Percentiles rank a stretch among this genome's conserved stretches.
Conservation (phyloP, 1,140 invertebrate species). For the Amyelois transitella region DNA sequence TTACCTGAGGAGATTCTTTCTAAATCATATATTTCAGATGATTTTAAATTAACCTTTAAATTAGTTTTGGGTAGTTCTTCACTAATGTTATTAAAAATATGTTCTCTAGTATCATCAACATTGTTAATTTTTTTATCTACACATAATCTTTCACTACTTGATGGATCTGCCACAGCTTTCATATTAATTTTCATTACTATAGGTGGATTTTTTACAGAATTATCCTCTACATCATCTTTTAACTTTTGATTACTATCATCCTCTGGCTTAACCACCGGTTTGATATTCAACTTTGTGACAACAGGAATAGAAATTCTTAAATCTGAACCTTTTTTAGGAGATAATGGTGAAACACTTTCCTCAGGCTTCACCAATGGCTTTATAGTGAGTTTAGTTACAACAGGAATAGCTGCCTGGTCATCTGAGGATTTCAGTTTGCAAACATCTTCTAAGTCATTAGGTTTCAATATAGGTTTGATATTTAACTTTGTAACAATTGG, state of each 20-base stretch:
- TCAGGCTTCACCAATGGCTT: constrained; percentile 54
- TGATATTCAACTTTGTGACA: constrained; percentile 62
- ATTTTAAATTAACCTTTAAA: constrained; percentile 37
- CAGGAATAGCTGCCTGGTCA: constrained; percentile 44
- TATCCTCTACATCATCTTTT: constrained; percentile 37
- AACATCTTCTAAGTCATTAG: constrained; percentile 34
- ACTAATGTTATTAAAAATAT: constrained; percentile 35
- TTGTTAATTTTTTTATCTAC: constrained; percentile 12
- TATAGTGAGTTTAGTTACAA: constrained; percentile 58
- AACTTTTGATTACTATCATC: constrained; percentile 24
- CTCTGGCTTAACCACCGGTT: constrained; percentile 49
- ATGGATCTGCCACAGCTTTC: constrained; percentile 41
- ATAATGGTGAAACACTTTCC: constrained; percentile 31
- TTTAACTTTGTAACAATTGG: constrained; percentile 55
- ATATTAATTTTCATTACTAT: constrained; percentile 68
- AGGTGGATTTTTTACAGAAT: constrained; percentile 50
- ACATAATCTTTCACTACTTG: constrained; percentile 29
- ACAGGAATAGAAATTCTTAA: constrained; percentile 34
- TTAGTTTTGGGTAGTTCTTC: constrained; percentile 21
- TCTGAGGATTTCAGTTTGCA: constrained; percentile 30
- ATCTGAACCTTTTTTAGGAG: constrained; percentile 44
- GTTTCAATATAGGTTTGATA: constrained; percentile 54
- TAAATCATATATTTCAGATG: constrained; percentile 10
- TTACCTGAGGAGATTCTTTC: constrained; percentile 7
- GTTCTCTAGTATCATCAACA: constrained; percentile 17